Conservation (phyloP, 2,797 vertebrate species). For the Ispidina lecontei region DNA sequence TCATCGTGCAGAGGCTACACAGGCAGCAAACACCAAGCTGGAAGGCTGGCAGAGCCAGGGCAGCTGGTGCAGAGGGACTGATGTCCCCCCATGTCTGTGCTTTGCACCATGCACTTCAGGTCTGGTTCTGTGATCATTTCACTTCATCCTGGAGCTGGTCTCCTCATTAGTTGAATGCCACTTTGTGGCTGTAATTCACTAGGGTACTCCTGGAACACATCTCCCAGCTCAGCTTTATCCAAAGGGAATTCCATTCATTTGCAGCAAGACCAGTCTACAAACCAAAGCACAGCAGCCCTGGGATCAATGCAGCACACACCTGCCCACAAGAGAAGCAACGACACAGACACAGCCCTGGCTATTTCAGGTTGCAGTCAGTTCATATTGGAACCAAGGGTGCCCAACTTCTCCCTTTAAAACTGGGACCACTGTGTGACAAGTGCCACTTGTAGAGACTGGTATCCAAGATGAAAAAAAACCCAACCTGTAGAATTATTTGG, state of each 20-base stretch:
- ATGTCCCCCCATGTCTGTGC: fast-evolving
- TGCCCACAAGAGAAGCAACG: not conserved
- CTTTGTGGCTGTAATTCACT: not conserved
- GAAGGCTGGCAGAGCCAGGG: not conserved
- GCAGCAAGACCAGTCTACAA: not conserved
- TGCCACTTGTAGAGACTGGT: not conserved
- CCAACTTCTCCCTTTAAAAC: not conserved
- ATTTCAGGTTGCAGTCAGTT: not conserved
- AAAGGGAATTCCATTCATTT: not conserved
- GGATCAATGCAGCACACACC: not conserved
- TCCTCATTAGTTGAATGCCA: not conserved
- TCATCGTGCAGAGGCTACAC: fast-evolving
- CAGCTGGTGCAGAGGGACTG: not conserved
- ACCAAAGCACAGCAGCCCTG: not conserved
- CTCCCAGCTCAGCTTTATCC: not conserved
- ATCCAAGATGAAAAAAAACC: not conserved
- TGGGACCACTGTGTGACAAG: not conserved
- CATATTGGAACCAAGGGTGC: fast-evolving
- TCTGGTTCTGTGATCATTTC: not conserved
- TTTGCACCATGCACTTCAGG: fast-evolving
- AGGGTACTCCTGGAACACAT: not conserved
- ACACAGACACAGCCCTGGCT: not conserved
- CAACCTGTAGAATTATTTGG: not conserved
- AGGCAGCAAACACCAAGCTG: fast-evolving
- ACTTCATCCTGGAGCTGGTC: not conserved